Conservation (phyloP, 2,113 vertebrate genomes). For the Rallus limicola region DNA sequence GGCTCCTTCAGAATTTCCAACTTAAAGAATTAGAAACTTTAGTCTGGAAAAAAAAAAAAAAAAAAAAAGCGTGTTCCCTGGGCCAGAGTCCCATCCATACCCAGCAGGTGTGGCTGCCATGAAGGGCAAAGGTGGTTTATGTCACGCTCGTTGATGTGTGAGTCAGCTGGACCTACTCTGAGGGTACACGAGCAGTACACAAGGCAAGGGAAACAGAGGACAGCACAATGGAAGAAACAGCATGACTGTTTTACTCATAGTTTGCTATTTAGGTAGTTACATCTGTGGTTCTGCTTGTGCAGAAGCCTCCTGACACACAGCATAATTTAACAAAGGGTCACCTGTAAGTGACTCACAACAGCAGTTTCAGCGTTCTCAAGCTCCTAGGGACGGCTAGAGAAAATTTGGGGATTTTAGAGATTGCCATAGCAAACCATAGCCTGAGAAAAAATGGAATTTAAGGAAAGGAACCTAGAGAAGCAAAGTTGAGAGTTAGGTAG, state of each 20-base stretch:
- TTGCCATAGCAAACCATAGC: background rate
- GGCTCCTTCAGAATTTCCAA: background rate
- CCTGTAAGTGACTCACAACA: background rate
- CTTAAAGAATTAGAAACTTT: background rate
- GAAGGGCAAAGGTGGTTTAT: background rate
- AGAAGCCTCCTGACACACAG: background rate
- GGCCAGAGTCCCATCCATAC: background rate
- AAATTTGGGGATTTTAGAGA: background rate
- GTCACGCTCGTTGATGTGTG: background rate
- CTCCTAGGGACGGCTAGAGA: background rate
- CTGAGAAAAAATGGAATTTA: background rate
- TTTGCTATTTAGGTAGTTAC: background rate
- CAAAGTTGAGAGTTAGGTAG: background rate
- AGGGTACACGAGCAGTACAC: fast-evolving
- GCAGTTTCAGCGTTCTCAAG: background rate
- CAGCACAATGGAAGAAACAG: background rate
- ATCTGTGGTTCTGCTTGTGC: background rate
- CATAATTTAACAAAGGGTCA: background rate
- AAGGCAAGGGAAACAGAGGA: background rate
- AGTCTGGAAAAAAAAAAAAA: background rate
- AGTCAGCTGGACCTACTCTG: background rate
- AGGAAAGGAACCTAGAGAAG: background rate
- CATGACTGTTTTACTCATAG: background rate
- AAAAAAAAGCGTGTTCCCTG: background rate
- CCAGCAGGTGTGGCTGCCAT: background rate